phyloP scores from a whole-genome alignment of 2,888 invertebrate species.

The Onthophagus sagittarius region DNA sequence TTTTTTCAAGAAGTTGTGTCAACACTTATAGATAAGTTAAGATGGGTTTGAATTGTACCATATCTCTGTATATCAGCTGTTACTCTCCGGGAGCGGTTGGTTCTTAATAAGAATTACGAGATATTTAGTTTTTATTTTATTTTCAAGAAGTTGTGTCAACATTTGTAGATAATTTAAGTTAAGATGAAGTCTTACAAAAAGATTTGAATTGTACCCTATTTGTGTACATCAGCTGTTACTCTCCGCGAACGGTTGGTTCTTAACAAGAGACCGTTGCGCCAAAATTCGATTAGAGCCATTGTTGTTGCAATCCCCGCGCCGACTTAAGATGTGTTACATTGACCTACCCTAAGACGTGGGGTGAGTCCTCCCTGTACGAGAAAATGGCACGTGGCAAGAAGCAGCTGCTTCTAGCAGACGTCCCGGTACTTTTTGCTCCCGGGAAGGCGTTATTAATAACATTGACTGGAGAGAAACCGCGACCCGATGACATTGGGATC shows the following conservation, averaged over 20 bases:
- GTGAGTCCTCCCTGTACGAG: slow-evolving; percentile 14
- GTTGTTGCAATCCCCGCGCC: not conserved
- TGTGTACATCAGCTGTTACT: not conserved
- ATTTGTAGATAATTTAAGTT: too few species aligned
- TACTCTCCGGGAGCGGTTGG: not conserved
- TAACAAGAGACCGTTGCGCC: not conserved
- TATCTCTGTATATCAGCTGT: not conserved
- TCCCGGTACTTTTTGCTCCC: not conserved
- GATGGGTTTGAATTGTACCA: not conserved
- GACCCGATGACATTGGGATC: not conserved
- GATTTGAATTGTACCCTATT: not conserved
- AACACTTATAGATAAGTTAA: too few species aligned
- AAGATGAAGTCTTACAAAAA: too few species aligned
- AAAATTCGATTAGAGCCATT: slow-evolving; percentile 4
- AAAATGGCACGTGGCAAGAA: slow-evolving; percentile 13
- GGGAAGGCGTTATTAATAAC: not conserved
- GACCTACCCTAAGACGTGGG: slow-evolving; percentile 16
- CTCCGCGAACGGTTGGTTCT: not conserved
- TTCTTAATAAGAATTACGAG: not conserved
- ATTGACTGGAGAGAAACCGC: not conserved
- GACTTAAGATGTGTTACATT: slow-evolving; percentile 18
- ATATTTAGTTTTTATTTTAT: too few species aligned
- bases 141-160: too few species aligned
- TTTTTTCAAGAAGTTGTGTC: not conserved
- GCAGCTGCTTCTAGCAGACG: slow-evolving; percentile 1